Evolutionary conservation across 2,113 vertebrate genomes (phyloP).

Genomic region (Microtus montanus): DNA sequence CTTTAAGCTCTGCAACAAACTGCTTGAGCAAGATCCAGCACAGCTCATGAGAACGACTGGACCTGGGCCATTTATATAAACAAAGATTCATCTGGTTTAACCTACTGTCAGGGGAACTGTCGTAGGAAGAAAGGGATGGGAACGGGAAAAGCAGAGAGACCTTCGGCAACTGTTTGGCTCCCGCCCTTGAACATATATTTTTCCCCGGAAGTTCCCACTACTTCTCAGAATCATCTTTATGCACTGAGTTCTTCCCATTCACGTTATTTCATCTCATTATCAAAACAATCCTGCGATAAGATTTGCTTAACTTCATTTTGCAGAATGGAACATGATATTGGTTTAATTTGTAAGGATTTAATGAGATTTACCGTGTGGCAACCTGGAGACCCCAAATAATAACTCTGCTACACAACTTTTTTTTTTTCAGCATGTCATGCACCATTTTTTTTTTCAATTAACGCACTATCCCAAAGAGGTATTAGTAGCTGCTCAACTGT

Average conservation of each 20-base stretch:
- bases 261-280: slow-evolving; percentile 38
- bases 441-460: not conserved
- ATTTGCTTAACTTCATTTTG: slow-evolving; percentile 13
- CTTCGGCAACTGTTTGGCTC: not conserved
- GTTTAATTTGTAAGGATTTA: not conserved
- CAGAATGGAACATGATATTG: slow-evolving; percentile 6
- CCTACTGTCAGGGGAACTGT: slow-evolving; percentile 72
- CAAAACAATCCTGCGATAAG: not conserved
- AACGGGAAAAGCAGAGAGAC: slow-evolving; percentile 47
- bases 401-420: not conserved
- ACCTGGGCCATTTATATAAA: slow-evolving; percentile 74
- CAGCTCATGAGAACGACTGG: slow-evolving; percentile 74
- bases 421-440: not conserved
- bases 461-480: not conserved
- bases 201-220: not conserved
- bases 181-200: slow-evolving; percentile 3
- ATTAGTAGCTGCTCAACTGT: not conserved
- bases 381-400: not conserved
- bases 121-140: slow-evolving; percentile 59
- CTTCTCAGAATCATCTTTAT: not conserved
- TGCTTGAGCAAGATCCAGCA: slow-evolving; percentile 57
- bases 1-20: slow-evolving; percentile 64
- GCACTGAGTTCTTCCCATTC: slow-evolving; percentile 38
- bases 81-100: slow-evolving; percentile 69
- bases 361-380: not conserved